Evolutionary conservation across 2,797 vertebrate species (phyloP).

Genomic region (Spheniscus humboldti): DNA sequence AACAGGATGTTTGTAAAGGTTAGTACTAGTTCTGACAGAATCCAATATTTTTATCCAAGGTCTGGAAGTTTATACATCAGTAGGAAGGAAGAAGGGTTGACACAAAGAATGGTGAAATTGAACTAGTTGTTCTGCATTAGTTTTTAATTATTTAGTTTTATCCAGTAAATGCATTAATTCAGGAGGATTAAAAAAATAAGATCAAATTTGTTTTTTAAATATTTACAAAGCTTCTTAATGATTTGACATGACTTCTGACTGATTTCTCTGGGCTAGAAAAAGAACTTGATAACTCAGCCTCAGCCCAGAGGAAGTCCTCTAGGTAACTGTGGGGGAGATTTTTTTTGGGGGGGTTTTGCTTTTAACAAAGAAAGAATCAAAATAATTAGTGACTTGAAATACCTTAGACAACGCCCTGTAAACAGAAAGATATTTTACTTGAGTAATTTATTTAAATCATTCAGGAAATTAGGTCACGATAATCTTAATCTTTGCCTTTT

Average conservation of each 20-base stretch:
- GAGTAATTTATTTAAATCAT: neutral
- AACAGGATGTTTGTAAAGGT: neutral
- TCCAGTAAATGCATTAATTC: neutral
- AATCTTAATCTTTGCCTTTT: neutral
- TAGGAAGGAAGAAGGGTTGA: neutral
- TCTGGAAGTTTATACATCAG: neutral
- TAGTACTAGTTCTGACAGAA: neutral
- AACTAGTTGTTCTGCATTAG: neutral
- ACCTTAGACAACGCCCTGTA: neutral
- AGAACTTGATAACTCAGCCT: neutral
- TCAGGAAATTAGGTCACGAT: neutral
- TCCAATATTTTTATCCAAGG: neutral
- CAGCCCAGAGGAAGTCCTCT: neutral
- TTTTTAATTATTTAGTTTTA: neutral
- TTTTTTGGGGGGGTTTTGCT: neutral
- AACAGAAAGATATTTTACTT: neutral
- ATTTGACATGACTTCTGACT: neutral
- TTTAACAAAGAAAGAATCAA: neutral
- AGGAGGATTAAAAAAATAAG: neutral
- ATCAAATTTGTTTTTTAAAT: neutral
- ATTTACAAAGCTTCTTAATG: neutral
- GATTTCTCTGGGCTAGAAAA: neutral
- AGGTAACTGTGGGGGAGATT: neutral
- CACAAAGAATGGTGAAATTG: neutral
- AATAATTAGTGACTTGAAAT: neutral